Conservation (phyloP, 2,113 vertebrate species). For the Struthidea cinerea region DNA sequence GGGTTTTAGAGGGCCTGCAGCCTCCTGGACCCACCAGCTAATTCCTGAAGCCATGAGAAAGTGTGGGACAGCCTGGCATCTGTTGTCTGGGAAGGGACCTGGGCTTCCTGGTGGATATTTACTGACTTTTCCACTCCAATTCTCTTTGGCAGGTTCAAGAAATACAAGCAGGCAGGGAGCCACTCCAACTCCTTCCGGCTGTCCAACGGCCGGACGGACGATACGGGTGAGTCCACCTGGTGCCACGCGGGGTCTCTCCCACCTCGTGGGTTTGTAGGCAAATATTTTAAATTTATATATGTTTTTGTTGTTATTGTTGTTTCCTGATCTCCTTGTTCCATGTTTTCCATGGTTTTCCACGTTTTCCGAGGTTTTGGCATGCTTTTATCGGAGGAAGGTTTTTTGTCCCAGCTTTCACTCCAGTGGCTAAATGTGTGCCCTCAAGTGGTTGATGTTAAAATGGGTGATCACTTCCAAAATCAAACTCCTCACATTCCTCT, state of each 20-base stretch:
- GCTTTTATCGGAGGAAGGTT: background rate
- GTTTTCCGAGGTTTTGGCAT: background rate
- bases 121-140: background rate
- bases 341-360: background rate
- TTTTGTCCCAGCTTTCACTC: background rate
- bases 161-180: conserved; percentile 96
- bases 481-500: background rate
- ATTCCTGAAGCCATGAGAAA: background rate
- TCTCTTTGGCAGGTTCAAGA: conserved; percentile 87
- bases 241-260: background rate
- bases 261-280: background rate
- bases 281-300: background rate
- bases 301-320: background rate
- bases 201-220: conserved; percentile 90
- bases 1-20: background rate
- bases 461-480: background rate
- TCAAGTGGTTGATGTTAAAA: background rate
- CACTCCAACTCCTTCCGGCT: conserved; percentile 96
- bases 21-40: background rate
- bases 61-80: background rate
- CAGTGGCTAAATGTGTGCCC: background rate
- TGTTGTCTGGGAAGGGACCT: background rate
- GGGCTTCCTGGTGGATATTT: background rate
- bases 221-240: conserved; percentile 80
- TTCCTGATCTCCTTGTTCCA: background rate